phyloP scores from a whole-genome alignment of 2,797 vertebrate species.

The Nannoperca obscura region DNA sequence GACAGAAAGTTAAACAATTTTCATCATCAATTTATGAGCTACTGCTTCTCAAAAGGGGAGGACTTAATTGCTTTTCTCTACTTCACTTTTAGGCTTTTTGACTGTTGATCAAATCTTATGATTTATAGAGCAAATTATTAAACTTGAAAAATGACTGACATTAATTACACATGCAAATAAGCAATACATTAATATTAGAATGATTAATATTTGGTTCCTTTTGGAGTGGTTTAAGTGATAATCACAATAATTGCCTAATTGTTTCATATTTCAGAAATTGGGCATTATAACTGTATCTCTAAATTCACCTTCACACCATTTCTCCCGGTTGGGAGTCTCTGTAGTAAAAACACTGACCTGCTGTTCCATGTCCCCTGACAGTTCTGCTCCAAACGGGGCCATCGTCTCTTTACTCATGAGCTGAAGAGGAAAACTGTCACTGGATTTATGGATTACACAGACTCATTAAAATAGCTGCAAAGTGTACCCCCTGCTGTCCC shows the following conservation, averaged over 20 bases:
- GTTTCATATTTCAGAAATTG: neutral
- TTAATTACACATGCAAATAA: neutral
- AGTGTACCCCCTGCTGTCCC: neutral
- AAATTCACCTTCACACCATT: constrained; percentile 1
- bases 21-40: neutral
- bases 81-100: neutral
- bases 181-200: neutral
- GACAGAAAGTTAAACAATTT: neutral
- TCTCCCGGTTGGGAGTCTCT: neutral
- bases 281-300: neutral
- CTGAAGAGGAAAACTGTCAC: constrained; percentile 78
- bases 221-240: neutral
- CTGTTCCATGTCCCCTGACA: constrained; percentile 89
- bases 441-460: constrained; percentile 16
- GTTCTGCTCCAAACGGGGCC: constrained; percentile 83
- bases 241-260: neutral
- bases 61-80: neutral
- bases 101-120: neutral
- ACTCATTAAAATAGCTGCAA: constrained; percentile 20
- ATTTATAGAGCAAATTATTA: neutral
- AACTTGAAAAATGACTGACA: neutral
- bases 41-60: neutral
- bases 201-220: neutral
- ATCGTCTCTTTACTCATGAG: constrained; percentile 92
- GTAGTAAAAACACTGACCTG: constrained; percentile 85